Evolutionary conservation across 2,113 vertebrate species (phyloP), one percentile per base, ranked within the genome.

Genomic region (Crotophaga sulcirostris): DNA sequence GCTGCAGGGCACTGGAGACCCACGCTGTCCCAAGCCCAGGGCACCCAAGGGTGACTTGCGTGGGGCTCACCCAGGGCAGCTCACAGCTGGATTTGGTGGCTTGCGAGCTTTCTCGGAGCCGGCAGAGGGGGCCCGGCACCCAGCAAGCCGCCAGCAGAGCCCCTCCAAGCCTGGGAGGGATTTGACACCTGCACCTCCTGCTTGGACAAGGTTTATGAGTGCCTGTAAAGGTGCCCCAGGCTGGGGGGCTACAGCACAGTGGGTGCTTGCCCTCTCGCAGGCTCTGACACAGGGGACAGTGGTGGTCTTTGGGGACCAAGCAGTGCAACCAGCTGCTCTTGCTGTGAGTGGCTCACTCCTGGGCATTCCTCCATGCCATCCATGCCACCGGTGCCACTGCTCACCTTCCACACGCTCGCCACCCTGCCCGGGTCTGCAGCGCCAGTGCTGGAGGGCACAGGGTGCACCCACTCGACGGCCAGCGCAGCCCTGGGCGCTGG

Each of bases 101-200:
- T n/a, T 78, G 64, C 75, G 75, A 79, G 44, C 80, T 58, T 74
- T 75, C 29, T 36, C 26, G 4, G 8, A 59, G 90, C 95, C 97
- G 82, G 96, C 82, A 97, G 98, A 96, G 97, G 96, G 97, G 93
- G 87, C 89, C 84, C 75, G 44, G 87, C 40, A 28, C 63, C 68
- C 59, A 3, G 66, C 44, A 40, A 76, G 84, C 29, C 75, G 42
- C 31, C 33, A 2, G 64, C n/a, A 87, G 60, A 67, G 55, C 66
- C 82, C 74, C 52, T 59, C n/a, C 44, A 7, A 9, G 16, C 6
- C 58, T 4, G 31, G 13, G 10, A 91, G 60, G 38, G 64, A 28
- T 75, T 26, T 86, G 96, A 95, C 97, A 89, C 92, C 31, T 23
- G 29, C 54, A 87, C 9, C 80, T 70, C 25, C 16, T 4, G 44